phyloP scores from a whole-genome alignment of 2,888 invertebrate species.

The Caenorhabditis imperialis region DNA sequence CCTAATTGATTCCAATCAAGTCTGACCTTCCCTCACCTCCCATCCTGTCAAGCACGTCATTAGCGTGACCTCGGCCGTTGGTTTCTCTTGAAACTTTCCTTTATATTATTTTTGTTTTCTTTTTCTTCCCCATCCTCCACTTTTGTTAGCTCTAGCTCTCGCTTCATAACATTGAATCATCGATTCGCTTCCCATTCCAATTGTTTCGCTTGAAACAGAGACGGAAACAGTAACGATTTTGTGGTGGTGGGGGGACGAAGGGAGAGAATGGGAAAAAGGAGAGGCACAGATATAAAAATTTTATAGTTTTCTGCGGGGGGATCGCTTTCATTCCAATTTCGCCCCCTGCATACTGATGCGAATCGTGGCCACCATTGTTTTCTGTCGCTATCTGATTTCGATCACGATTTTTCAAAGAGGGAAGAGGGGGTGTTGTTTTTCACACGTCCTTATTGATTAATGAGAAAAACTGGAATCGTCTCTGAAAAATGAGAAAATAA shows the following conservation, averaged over 20 bases:
- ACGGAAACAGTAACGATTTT: conserved; percentile 1
- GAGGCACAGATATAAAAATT: too few species aligned
- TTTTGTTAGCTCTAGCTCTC: neutral
- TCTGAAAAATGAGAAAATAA: too few species aligned
- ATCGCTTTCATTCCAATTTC: neutral
- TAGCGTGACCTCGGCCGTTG: conserved; percentile 51
- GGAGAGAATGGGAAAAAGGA: too few species aligned
- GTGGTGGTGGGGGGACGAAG: too few species aligned
- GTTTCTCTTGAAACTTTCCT: conserved; percentile 1
- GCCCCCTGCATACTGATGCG: conserved; percentile 25
- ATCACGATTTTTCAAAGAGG: neutral
- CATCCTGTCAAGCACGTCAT: conserved; percentile 45
- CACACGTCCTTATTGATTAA: too few species aligned
- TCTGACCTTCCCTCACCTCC: conserved; percentile 33
- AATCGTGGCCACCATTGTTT: conserved; percentile 9
- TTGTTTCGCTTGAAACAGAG: neutral
- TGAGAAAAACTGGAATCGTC: too few species aligned
- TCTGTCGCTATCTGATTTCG: neutral
- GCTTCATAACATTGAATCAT: conserved; percentile 19
- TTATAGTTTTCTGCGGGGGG: conserved; percentile 19
- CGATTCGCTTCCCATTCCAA: neutral
- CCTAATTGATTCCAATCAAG: conserved; percentile 54
- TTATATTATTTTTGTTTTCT: neutral
- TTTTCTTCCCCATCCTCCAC: neutral
- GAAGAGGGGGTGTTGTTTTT: too few species aligned